Percentiles rank a stretch among this genome's conserved stretches.
Conservation (phyloP, 2,888 invertebrate species). For the Cordylochernes scorpioides region DNA sequence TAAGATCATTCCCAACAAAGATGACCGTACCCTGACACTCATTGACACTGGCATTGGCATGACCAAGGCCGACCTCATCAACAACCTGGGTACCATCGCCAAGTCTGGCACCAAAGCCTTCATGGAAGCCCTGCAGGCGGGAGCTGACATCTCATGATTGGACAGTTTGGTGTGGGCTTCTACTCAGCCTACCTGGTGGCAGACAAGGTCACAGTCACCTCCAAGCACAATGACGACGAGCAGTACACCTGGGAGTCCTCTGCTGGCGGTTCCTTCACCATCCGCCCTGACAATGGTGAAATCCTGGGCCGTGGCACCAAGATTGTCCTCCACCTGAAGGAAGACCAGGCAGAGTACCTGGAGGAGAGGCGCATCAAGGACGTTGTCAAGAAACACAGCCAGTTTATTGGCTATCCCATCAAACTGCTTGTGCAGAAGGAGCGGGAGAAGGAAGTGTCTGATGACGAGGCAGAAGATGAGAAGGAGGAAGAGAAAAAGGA, state of each 20-base stretch:
- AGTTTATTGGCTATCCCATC: constrained; percentile 97
- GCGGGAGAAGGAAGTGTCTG: constrained; percentile 80
- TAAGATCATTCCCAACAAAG: constrained; percentile 85
- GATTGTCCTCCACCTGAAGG: constrained; percentile 76
- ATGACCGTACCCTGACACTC: constrained; percentile 75
- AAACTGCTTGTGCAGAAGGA: constrained; percentile 71
- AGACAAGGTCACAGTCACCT: constrained; percentile 66
- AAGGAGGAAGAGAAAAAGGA: constrained; percentile 10
- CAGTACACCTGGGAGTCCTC: constrained; percentile 95
- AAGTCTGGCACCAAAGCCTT: constrained; percentile 99
- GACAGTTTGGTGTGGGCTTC: constrained; percentile 99
- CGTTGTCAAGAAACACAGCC: constrained; percentile 87
- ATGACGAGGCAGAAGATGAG: no score
- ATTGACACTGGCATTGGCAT: constrained; percentile 82
- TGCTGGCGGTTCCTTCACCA: constrained; percentile 91
- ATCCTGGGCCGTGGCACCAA: constrained; percentile 73
- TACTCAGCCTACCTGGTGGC: constrained; percentile 93
- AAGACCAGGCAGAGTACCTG: constrained; percentile 76
- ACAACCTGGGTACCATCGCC: constrained; percentile 93
- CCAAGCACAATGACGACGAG: constrained; percentile 93
- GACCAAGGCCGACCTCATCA: constrained; percentile 97
- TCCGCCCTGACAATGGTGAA: constrained; percentile 38
- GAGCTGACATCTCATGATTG: constrained; percentile 99
- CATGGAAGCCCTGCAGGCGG: constrained; percentile 97
- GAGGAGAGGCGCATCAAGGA: constrained; percentile 87